phyloP scores from a whole-genome alignment of 1,140 invertebrate genomes.

The Hirudo medicinalis region DNA sequence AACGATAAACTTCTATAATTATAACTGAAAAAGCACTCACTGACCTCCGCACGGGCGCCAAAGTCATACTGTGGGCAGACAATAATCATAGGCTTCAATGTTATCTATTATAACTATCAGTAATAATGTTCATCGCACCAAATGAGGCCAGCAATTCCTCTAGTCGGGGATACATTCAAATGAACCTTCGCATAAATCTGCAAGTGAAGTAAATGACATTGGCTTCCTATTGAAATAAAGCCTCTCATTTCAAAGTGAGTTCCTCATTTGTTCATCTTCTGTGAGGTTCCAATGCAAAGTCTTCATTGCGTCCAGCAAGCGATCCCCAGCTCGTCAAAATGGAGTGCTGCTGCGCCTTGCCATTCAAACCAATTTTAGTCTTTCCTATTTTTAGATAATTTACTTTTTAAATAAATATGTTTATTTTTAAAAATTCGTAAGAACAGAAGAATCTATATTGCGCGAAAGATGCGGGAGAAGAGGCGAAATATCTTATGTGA shows the following conservation, averaged over 20 bases:
- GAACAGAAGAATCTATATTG: too few relatives aligned
- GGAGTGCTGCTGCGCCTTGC: constrained; percentile 94
- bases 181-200: constrained; percentile 51
- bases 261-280: constrained; percentile 59
- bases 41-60: too few relatives aligned
- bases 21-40: too few relatives aligned
- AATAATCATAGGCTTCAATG: too few relatives aligned
- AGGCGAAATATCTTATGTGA: too few relatives aligned
- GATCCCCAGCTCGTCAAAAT: constrained; percentile 90
- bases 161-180: constrained; percentile 29
- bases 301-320: constrained; percentile 72
- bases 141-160: constrained; percentile 34
- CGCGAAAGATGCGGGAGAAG: too few relatives aligned
- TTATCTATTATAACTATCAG: too few relatives aligned
- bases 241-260: constrained; percentile 58
- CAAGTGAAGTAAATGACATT: constrained; percentile 54
- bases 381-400: too few relatives aligned
- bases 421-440: too few relatives aligned
- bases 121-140: constrained; percentile 38
- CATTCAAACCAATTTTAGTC: constrained; percentile 94
- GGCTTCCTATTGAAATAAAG: constrained; percentile 62
- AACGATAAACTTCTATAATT: too few relatives aligned
- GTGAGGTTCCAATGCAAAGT: constrained; percentile 66
- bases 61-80: too few relatives aligned
- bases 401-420: too few relatives aligned